These are phyloP conservation scores for Spea hammondii DNA, from an alignment of 2,797 vertebrate genomes.

Conservation along the genomic window DNA sequence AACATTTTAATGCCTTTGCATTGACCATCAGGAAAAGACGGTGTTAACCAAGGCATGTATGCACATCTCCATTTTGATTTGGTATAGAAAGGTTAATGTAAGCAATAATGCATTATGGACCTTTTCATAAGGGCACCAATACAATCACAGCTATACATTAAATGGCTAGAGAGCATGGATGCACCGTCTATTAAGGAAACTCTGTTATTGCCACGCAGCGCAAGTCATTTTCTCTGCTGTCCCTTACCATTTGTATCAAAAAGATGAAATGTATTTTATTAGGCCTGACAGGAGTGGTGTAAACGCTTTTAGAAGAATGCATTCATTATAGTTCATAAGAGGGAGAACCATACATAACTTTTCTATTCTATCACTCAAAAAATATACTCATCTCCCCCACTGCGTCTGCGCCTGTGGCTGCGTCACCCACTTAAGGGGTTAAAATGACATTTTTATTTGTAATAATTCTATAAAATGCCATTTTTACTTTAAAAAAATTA, in stretches of 20 bases:
- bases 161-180: slow-evolving; percentile 10
- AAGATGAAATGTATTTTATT: neutral
- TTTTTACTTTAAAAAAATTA: too few species aligned
- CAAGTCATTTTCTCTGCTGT: slow-evolving; percentile 11
- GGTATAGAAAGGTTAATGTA: slow-evolving; percentile 42
- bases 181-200: slow-evolving; percentile 7
- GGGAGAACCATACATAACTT: neutral
- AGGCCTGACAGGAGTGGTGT: neutral
- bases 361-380: neutral
- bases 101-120: slow-evolving; percentile 33
- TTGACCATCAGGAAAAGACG: neutral
- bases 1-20: neutral
- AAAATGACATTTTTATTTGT: too few species aligned
- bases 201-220: neutral
- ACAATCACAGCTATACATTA: slow-evolving; percentile 9
- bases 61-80: slow-evolving; percentile 15
- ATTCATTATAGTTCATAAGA: neutral
- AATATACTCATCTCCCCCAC: neutral
- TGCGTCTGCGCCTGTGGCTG: neutral
- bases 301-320: neutral
- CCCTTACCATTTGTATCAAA: slow-evolving; percentile 11
- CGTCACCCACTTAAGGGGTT: too few species aligned
- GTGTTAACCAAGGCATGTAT: slow-evolving; percentile 18
- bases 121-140: slow-evolving; percentile 23
- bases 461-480: too few species aligned